Evolutionary conservation across 2,888 invertebrate species (phyloP).

Genomic region (Sabatieria punctata): DNA sequence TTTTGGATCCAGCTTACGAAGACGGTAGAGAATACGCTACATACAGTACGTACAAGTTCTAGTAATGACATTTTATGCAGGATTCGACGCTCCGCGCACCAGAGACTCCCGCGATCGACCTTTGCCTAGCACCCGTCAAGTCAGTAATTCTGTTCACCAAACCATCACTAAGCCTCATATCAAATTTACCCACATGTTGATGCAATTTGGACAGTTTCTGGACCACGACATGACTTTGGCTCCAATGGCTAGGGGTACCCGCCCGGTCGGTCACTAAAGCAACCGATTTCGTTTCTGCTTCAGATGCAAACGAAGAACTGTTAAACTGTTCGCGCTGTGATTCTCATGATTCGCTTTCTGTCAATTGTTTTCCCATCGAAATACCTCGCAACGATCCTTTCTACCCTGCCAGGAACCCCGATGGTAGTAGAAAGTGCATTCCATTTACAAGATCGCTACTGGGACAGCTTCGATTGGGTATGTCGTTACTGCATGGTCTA

Average conservation of each 20-base stretch:
- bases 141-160: slow-evolving; percentile 22
- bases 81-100: slow-evolving; percentile 25
- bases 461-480: slow-evolving; percentile 64
- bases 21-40: slow-evolving; percentile 44
- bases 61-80: slow-evolving; percentile 10
- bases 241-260: slow-evolving; percentile 49
- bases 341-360: slow-evolving; percentile 67
- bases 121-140: slow-evolving; percentile 18
- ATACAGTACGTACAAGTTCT: too few species aligned
- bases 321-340: slow-evolving; percentile 50
- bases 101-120: slow-evolving; percentile 16
- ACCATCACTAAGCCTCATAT: slow-evolving; percentile 22
- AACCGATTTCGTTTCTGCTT: too few species aligned
- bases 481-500: too few species aligned
- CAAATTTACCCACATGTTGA: slow-evolving; percentile 39
- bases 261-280: too few species aligned
- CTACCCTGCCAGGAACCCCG: slow-evolving; percentile 58
- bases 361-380: slow-evolving; percentile 81
- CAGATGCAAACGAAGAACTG: slow-evolving; percentile 22
- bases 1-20: slow-evolving; percentile 60
- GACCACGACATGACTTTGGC: slow-evolving; percentile 90
- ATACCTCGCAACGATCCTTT: slow-evolving; percentile 74
- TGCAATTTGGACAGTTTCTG: slow-evolving; percentile 84
- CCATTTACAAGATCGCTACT: slow-evolving; percentile 85
- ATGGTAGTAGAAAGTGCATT: slow-evolving; percentile 68